Conservation (phyloP, 2,797 vertebrate genomes). For the Siniperca undulata region DNA sequence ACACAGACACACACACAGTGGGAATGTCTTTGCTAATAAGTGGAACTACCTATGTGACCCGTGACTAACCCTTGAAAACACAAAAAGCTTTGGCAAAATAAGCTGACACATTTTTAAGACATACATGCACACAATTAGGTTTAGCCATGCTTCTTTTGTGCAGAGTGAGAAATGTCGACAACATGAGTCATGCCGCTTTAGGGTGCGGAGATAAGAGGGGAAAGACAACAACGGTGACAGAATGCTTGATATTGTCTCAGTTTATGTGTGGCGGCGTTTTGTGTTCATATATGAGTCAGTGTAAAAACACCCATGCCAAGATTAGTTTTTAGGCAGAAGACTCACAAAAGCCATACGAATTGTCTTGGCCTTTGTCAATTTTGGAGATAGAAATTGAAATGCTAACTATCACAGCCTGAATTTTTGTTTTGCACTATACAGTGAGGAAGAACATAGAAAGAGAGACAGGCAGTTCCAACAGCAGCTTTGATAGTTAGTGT, state of each 20-base stretch:
- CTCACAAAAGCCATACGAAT: background rate
- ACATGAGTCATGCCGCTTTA: conserved; percentile 46
- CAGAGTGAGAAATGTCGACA: conserved; percentile 41
- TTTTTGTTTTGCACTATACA: background rate
- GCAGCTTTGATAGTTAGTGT: background rate
- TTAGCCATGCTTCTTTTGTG: conserved; percentile 10
- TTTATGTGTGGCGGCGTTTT: conserved; percentile 30
- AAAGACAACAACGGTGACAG: conserved; percentile 30
- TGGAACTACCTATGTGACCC: conserved; percentile 6
- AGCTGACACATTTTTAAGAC: conserved; percentile 24
- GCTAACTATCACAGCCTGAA: background rate
- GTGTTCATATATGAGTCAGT: conserved; percentile 45
- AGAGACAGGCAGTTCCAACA: background rate
- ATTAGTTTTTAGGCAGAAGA: conserved; percentile 24
- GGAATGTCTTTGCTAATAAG: conserved; percentile 15
- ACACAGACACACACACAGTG: background rate
- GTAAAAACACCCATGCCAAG: conserved; percentile 15
- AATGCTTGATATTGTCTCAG: conserved; percentile 42
- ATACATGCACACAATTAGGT: background rate
- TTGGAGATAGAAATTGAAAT: conserved; percentile 18
- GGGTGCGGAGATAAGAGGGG: conserved; percentile 7
- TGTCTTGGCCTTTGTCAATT: conserved; percentile 21
- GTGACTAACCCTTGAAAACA: conserved; percentile 34
- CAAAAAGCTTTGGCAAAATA: conserved; percentile 11
- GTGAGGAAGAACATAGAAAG: background rate